These are phyloP conservation scores for Pollenia amentaria DNA, from an alignment of 2,888 invertebrate species.

Conservation along the genomic window DNA sequence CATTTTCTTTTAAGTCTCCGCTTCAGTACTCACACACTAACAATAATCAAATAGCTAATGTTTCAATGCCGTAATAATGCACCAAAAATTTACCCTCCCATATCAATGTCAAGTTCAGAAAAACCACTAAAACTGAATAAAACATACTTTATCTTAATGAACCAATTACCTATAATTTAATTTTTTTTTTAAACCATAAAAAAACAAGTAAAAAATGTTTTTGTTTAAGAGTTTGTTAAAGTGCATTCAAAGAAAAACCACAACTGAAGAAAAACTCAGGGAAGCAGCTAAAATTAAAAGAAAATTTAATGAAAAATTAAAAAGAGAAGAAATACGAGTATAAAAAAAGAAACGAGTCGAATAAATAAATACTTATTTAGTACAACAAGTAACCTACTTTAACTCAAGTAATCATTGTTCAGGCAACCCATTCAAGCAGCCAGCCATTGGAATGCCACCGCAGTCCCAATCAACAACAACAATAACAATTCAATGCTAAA, in stretches of 20 bases:
- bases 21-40: too few species aligned
- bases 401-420: conserved; percentile 37
- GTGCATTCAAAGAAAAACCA: conserved; percentile 44
- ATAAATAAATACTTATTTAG: conserved; percentile 55
- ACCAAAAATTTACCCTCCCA: conserved; percentile 5
- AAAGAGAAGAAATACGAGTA: conserved; percentile 24
- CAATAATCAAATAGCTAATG: too few species aligned
- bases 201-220: conserved; percentile 12
- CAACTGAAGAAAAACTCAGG: too few species aligned
- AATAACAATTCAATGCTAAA: conserved; percentile 45
- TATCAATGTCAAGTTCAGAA: conserved; percentile 69
- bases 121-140: conserved; percentile 41
- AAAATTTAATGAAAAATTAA: conserved; percentile 46
- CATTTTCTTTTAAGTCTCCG: too few species aligned
- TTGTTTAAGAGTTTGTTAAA: background rate
- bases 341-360: background rate
- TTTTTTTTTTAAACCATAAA: conserved; percentile 10
- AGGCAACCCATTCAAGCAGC: conserved; percentile 17
- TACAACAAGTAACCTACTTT: conserved; percentile 58
- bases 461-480: conserved; percentile 3
- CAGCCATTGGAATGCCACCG: conserved; percentile 19
- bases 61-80: background rate
- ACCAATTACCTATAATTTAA: conserved; percentile 61
- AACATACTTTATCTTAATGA: conserved; percentile 55
- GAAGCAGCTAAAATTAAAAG: conserved; percentile 43